phyloP scores from a whole-genome alignment of 2,797 vertebrate genomes.

The Rhabdophis nuchalis region DNA sequence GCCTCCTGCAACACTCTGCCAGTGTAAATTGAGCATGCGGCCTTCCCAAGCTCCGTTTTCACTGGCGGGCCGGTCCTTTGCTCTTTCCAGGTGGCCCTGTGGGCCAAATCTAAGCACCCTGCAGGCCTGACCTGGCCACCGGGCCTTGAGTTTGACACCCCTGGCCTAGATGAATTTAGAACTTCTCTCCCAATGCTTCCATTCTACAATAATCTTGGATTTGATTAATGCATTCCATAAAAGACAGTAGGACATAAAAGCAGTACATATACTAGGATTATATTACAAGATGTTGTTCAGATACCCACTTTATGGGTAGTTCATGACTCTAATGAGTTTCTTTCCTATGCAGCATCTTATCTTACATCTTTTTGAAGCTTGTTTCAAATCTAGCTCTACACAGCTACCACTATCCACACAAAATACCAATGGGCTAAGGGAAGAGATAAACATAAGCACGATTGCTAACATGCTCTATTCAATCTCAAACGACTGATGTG shows the following conservation, averaged over 20 bases:
- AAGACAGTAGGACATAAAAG: neutral
- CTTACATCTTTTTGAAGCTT: neutral
- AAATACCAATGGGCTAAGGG: neutral
- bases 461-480: neutral
- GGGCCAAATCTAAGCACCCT: no score
- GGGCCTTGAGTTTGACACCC: no score
- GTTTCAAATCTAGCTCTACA: neutral
- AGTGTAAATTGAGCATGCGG: no score
- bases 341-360: neutral
- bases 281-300: neutral
- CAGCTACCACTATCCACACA: neutral
- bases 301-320: neutral
- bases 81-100: no score
- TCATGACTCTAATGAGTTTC: neutral
- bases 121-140: no score
- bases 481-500: neutral
- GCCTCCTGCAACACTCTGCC: no score
- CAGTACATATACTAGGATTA: neutral
- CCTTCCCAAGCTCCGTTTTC: no score
- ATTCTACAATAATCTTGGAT: neutral
- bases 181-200: neutral
- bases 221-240: neutral
- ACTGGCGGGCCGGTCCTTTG: no score
- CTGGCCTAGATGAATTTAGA: neutral
- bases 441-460: neutral